Percentiles rank a stretch among this genome's conserved stretches.
phyloP scores from a whole-genome alignment of 2,113 vertebrate species.

The Pteropus alecto region DNA sequence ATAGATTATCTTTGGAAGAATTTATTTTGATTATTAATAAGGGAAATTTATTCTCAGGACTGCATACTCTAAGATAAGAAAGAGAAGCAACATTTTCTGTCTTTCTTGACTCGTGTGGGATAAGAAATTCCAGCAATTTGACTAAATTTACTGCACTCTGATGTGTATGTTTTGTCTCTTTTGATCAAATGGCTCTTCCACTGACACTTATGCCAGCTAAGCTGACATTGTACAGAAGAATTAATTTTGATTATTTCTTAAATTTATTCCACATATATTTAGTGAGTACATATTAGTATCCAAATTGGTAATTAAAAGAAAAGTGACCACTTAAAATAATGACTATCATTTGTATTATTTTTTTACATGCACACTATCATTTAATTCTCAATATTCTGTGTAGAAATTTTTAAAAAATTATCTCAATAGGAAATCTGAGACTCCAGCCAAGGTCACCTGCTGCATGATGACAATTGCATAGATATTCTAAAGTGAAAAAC shows the following conservation, averaged over 20 bases:
- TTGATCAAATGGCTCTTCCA: not conserved
- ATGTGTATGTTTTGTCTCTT: not conserved
- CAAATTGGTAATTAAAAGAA: constrained; percentile 3
- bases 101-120: not conserved
- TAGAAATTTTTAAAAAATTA: not conserved
- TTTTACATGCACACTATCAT: not conserved
- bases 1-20: not conserved
- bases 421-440: not conserved
- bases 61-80: not conserved
- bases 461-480: not conserved
- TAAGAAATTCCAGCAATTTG: not conserved
- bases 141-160: not conserved
- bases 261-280: not conserved
- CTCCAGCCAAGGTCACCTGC: not conserved
- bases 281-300: not conserved
- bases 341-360: not conserved
- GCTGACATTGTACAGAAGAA: not conserved
- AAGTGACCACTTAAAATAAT: not conserved
- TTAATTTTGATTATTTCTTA: constrained; percentile 19
- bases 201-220: not conserved
- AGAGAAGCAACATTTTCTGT: not conserved
- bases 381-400: not conserved
- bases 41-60: not conserved
- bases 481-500: constrained; percentile 56
- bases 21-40: constrained; percentile 8